These are phyloP conservation scores for Monomorium pharaonis DNA, from an alignment of 1,140 invertebrate species.

Conservation along the genomic window DNA sequence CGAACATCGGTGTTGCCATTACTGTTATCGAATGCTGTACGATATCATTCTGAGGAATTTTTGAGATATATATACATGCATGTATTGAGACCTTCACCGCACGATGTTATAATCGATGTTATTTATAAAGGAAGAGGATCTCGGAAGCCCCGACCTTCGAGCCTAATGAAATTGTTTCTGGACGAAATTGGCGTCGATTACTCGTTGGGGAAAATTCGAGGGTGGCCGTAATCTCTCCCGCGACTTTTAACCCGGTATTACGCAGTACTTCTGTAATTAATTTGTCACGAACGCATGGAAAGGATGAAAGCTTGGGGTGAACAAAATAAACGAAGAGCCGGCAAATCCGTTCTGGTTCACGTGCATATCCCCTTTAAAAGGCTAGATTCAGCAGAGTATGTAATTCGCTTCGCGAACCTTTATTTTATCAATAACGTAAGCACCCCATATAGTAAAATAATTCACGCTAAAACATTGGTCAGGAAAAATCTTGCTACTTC, in stretches of 20 bases:
- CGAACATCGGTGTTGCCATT: neutral
- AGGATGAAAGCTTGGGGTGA: neutral
- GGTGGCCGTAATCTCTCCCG: neutral
- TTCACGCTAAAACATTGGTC: neutral
- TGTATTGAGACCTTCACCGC: neutral
- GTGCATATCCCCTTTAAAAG: constrained; percentile 38
- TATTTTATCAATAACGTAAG: constrained; percentile 49
- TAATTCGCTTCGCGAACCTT: constrained; percentile 43
- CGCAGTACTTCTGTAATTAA: neutral
- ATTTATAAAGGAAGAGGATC: neutral
- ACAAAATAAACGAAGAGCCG: neutral
- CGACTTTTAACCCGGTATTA: neutral
- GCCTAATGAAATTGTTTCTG: neutral
- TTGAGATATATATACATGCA: neutral
- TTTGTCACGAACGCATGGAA: neutral
- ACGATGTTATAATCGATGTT: neutral
- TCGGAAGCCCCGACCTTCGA: neutral
- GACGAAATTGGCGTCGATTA: neutral
- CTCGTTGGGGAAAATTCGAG: neutral
- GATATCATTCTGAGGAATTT: neutral
- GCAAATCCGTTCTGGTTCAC: constrained; percentile 18
- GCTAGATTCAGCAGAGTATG: constrained; percentile 37
- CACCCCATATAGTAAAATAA: constrained; percentile 6
- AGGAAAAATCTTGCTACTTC: neutral
- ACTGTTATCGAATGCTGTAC: neutral